Conservation (phyloP, 2,888 invertebrate genomes). For the Trissoscelio sp. region DNA sequence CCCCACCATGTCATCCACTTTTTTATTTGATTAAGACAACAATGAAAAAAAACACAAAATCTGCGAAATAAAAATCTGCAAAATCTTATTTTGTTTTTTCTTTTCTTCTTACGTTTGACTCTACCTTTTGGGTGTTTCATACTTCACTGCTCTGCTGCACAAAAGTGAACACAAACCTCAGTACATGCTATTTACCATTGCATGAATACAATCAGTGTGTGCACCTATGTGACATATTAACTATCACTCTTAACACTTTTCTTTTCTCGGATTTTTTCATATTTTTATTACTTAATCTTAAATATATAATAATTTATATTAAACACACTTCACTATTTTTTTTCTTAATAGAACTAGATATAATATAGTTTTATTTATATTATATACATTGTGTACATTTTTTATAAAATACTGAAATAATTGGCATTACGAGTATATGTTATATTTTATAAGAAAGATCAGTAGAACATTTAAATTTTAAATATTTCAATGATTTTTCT, state of each 20-base stretch:
- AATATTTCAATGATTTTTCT: too few relatives aligned
- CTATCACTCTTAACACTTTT: conserved; percentile 59
- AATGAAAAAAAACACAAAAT: conserved; percentile 51
- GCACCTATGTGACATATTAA: conserved; percentile 53
- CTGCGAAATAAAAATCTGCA: conserved; percentile 67
- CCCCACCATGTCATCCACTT: conserved; percentile 61
- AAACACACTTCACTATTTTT: not conserved
- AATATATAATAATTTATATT: conserved; percentile 6
- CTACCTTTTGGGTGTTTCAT: conserved; percentile 51
- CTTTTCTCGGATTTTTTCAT: conserved; percentile 14
- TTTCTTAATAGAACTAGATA: not conserved
- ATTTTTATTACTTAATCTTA: conserved; percentile 20
- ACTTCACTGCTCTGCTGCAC: conserved; percentile 59
- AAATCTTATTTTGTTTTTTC: conserved; percentile 54
- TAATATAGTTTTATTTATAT: too few relatives aligned
- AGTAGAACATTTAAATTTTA: too few relatives aligned
- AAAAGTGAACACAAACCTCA: conserved; percentile 44
- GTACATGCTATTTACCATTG: conserved; percentile 47
- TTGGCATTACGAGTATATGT: too few relatives aligned
- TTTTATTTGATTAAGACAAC: conserved; percentile 58
- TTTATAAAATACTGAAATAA: too few relatives aligned
- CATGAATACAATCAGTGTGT: conserved; percentile 58
- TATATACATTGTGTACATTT: too few relatives aligned
- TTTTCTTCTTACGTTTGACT: conserved; percentile 55
- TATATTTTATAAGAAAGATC: too few relatives aligned